Conservation (phyloP, 2,113 vertebrate genomes). For the Onychostoma macrolepis region DNA sequence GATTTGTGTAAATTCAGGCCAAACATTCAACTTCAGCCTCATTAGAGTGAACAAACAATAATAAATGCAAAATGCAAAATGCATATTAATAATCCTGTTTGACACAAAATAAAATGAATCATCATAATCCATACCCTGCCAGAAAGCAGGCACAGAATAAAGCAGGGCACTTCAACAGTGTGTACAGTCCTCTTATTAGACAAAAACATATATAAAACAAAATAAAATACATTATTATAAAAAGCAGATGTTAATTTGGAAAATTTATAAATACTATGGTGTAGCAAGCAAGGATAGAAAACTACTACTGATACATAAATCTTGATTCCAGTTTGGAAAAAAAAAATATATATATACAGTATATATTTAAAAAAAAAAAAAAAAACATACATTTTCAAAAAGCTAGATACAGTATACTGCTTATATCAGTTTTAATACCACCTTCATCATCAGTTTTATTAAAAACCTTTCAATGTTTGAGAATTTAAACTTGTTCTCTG, state of each 20-base stretch:
- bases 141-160: neutral
- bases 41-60: neutral
- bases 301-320: neutral
- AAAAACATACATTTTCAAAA: neutral
- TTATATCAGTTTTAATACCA: neutral
- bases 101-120: neutral
- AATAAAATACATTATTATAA: neutral
- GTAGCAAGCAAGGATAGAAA: neutral
- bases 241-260: neutral
- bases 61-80: neutral
- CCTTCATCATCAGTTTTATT: neutral
- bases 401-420: neutral
- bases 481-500: neutral
- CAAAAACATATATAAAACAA: neutral
- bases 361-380: too few species aligned
- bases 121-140: neutral
- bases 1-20: conserved; percentile 2
- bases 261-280: neutral
- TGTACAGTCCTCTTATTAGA: conserved; percentile 23
- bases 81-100: neutral
- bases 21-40: neutral
- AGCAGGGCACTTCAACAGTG: conserved; percentile 1
- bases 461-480: neutral
- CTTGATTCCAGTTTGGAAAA: neutral
- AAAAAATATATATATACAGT: too few species aligned